Percentiles rank a stretch among this genome's conserved stretches.
These are phyloP conservation scores for Tetanocera ferruginea DNA, from an alignment of 2,888 invertebrate species.

Conservation along the genomic window DNA sequence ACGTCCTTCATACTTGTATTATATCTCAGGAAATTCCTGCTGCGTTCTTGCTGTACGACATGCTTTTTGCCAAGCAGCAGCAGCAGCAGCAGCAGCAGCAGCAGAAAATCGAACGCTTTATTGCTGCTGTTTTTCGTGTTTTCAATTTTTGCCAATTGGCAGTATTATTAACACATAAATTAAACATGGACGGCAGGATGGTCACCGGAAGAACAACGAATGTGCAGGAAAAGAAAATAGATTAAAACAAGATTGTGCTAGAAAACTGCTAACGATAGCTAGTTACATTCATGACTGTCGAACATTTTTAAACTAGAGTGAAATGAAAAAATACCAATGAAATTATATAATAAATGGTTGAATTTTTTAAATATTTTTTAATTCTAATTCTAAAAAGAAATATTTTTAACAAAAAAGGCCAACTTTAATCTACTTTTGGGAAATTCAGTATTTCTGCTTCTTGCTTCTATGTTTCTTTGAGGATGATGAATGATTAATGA, in stretches of 20 bases:
- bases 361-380: too few species aligned
- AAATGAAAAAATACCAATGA: too few species aligned
- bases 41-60: slow-evolving; percentile 28
- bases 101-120: slow-evolving; percentile 1
- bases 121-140: slow-evolving; percentile 38
- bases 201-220: too few species aligned
- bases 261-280: neutral
- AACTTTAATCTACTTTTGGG: too few species aligned
- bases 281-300: too few species aligned
- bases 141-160: slow-evolving; percentile 41
- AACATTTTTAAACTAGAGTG: too few species aligned
- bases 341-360: too few species aligned
- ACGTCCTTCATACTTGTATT: neutral
- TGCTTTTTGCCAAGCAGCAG: neutral
- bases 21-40: slow-evolving; percentile 19
- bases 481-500: too few species aligned
- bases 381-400: too few species aligned
- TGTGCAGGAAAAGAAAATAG: neutral
- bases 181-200: slow-evolving; percentile 9
- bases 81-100: neutral
- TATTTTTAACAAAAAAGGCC: too few species aligned
- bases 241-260: neutral
- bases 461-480: too few species aligned
- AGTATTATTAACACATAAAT: slow-evolving; percentile 48
- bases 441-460: too few species aligned